A percentile compares a stretch with the other conserved stretches of the same genome.
Conservation (phyloP, 2,797 vertebrate species). For the Micrastur ruficollis region DNA sequence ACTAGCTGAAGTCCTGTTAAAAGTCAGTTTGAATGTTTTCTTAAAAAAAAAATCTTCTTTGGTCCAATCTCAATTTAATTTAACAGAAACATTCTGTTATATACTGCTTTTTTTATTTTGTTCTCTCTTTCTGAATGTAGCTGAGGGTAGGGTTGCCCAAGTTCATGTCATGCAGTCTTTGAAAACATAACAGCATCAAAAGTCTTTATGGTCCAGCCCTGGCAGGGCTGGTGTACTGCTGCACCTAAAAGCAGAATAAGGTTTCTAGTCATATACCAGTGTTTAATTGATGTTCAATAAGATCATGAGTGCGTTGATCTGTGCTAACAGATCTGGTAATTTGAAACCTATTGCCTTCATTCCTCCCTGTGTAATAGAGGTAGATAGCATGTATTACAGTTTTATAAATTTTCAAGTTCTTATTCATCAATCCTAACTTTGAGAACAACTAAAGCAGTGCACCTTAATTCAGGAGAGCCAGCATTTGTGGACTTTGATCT, state of each 20-base stretch:
- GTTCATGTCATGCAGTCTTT: not conserved
- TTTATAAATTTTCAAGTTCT: not conserved
- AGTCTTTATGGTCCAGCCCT: not conserved
- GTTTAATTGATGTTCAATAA: not conserved
- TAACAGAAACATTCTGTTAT: not conserved
- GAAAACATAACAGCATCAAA: not conserved
- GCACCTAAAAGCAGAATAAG: not conserved
- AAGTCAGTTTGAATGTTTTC: not conserved
- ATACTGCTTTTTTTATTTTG: rapidly evolving
- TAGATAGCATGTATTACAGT: not conserved
- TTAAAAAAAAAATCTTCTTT: not conserved
- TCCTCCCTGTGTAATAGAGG: not conserved
- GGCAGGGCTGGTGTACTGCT: not conserved
- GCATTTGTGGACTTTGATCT: not conserved
- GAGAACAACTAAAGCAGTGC: not conserved
- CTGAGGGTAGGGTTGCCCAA: not conserved
- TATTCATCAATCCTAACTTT: not conserved
- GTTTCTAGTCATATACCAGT: not conserved
- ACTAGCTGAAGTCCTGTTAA: not conserved
- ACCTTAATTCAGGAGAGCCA: not conserved
- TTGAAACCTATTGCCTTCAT: not conserved
- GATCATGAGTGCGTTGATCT: not conserved
- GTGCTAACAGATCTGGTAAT: not conserved
- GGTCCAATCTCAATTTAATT: not conserved
- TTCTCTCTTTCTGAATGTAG: not conserved